Percentiles rank a stretch among this genome's conserved stretches.
Conservation (phyloP, 2,113 vertebrate genomes). For the Calidris pugnax region DNA sequence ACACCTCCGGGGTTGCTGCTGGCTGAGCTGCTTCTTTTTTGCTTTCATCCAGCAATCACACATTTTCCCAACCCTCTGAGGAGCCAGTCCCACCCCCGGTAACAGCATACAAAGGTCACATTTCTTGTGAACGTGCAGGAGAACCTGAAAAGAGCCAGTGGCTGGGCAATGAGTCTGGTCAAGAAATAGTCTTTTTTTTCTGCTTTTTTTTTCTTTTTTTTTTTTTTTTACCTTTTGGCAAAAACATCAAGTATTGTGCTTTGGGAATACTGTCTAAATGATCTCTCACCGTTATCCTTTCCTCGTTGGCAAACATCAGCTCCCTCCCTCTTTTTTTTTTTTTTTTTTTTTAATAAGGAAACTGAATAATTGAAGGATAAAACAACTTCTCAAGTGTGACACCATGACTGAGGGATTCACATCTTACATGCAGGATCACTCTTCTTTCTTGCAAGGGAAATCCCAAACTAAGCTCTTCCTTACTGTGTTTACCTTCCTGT, state of each 20-base stretch:
- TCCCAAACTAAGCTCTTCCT: slow-evolving; percentile 1
- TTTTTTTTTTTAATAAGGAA: not conserved
- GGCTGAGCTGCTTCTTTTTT: not conserved
- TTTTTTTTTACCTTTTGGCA: too few relatives aligned
- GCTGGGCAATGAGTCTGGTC: not conserved
- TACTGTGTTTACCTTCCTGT: not conserved
- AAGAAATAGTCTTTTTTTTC: not conserved
- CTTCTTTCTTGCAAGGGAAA: not conserved
- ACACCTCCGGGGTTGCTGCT: slow-evolving; percentile 1
- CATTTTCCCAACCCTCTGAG: not conserved
- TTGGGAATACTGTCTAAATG: too few relatives aligned
- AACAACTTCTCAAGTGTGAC: not conserved
- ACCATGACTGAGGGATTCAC: not conserved
- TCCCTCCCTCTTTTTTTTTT: not conserved
- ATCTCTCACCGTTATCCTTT: slow-evolving; percentile 38
- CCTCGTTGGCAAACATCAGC: slow-evolving; percentile 30
- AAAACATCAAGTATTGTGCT: too few relatives aligned
- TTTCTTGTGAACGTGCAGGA: not conserved
- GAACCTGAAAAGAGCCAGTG: not conserved
- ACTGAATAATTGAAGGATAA: slow-evolving; percentile 40
- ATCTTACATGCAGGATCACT: not conserved
- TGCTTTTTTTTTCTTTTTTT: not conserved
- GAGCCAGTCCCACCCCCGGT: not conserved
- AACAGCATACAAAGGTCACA: not conserved
- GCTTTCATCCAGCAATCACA: not conserved